Evolutionary conservation across 2,113 vertebrate genomes (phyloP).

Genomic region (Rhipidura dahli): DNA sequence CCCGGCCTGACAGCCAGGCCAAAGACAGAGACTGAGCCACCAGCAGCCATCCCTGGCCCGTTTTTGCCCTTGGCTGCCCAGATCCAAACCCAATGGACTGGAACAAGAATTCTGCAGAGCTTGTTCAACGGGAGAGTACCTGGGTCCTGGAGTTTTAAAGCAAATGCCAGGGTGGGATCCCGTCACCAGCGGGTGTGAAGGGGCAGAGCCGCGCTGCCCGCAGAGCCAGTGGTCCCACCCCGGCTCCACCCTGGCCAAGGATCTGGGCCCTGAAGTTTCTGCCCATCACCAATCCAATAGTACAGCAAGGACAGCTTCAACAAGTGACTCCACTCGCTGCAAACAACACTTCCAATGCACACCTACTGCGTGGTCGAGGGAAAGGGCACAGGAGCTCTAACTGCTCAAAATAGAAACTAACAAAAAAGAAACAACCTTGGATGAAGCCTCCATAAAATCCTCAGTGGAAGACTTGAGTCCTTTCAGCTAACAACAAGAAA

Average conservation of each 20-base stretch:
- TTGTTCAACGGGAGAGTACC: background rate
- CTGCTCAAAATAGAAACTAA: constrained; percentile 55
- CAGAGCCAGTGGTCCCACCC: background rate
- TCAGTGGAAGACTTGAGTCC: constrained; percentile 85
- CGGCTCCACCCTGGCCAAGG: background rate
- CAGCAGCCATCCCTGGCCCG: background rate
- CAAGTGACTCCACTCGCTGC: constrained; percentile 25
- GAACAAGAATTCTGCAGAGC: background rate
- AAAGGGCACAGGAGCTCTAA: constrained; percentile 72
- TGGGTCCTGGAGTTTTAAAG: background rate
- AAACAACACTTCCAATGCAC: constrained; percentile 63
- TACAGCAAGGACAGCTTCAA: constrained; percentile 10
- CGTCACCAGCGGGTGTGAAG: background rate
- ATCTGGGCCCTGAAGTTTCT: background rate
- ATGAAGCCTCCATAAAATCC: constrained; percentile 76
- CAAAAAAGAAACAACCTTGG: constrained; percentile 56
- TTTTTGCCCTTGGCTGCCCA: background rate
- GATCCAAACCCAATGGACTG: background rate
- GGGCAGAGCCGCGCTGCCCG: background rate
- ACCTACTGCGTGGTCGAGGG: constrained; percentile 61
- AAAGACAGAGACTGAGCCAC: background rate
- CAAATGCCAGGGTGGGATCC: background rate
- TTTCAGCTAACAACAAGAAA: constrained; percentile 74
- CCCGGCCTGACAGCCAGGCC: background rate
- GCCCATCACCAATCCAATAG: background rate